Evolutionary conservation across 2,888 invertebrate genomes (phyloP), one percentile per base, ranked within the genome.

Genomic region (Stenotaenia linearis): DNA sequence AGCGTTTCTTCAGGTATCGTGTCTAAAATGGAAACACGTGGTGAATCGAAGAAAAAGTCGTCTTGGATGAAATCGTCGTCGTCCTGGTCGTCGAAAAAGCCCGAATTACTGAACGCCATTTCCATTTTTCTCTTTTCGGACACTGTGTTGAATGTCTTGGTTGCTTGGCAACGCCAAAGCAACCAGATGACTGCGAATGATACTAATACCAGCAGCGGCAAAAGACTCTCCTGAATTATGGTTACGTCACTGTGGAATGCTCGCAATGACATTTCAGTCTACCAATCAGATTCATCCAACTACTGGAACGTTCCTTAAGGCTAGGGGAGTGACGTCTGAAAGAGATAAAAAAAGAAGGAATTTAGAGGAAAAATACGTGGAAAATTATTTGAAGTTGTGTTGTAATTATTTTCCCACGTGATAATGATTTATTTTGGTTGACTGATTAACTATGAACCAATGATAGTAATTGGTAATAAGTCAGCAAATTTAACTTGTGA

Each of bases 141-240:
- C 23, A 5, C 1, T 5, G 23, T 18, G 18, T n/a, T 56, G 56
- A 10, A 56, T 23, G 18, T 56, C 21, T 56, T 23, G 56, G 56
- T 56, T 56, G 56, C 56, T 56, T 56, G 56, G 56, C 56, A 56
- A 56, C 56, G 56, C 56, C 56, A 56, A 56, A 56, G 56, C 56
- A 56, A 18, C 56, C 56, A 56, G 56, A 56, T 56, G 56, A 56
- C 56, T 56, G 56, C 56, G 56, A 56, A 12, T 21, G 56, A n/a
- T n/a, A 56, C 10, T 18, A 56, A 23, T 23, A 56, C 56, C 18
- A 56, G 56, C 56, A 21, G 21, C 18, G 56, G 56, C 56, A 56
- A 56, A 4, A 56, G n/a, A n/a, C 56, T n/a, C 5, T 5, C 23
- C 56, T 56, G 21, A 10, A 21, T 23, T 56, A 18, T 23, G 56